These are phyloP conservation scores for Macrotis lagotis DNA, from an alignment of 2,113 vertebrate species.

Conservation along the genomic window DNA sequence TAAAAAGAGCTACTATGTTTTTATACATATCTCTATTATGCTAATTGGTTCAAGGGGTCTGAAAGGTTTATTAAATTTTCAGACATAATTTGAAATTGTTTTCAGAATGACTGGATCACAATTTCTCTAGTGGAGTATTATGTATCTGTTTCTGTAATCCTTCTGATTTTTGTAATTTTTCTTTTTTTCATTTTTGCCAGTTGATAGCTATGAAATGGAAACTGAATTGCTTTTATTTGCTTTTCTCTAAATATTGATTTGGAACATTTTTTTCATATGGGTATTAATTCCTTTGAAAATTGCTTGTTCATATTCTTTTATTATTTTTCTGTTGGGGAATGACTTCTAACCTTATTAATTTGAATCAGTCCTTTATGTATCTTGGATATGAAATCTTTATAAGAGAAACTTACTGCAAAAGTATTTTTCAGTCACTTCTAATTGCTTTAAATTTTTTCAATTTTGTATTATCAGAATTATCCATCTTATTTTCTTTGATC, in stretches of 20 bases:
- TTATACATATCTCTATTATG: neutral
- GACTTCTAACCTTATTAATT: neutral
- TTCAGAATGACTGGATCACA: neutral
- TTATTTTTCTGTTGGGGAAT: neutral
- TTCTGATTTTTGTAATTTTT: neutral
- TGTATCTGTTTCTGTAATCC: neutral
- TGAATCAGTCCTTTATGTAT: neutral
- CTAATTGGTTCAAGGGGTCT: neutral
- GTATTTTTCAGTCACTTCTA: neutral
- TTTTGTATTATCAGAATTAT: neutral
- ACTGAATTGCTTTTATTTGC: neutral
- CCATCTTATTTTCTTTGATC: neutral
- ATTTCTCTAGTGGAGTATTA: neutral
- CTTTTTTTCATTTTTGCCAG: neutral
- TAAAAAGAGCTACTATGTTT: neutral
- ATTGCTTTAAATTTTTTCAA: neutral
- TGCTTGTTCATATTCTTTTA: neutral
- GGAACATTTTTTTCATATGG: neutral
- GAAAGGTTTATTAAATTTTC: neutral
- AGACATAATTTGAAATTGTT: neutral
- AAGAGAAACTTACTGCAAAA: neutral
- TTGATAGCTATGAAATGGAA: neutral
- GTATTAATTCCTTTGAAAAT: neutral
- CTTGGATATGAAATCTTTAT: neutral
- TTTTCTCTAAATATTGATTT: neutral